These are phyloP conservation scores for Copsychus sechellarum DNA, from an alignment of 2,113 vertebrate species.

Conservation along the genomic window DNA sequence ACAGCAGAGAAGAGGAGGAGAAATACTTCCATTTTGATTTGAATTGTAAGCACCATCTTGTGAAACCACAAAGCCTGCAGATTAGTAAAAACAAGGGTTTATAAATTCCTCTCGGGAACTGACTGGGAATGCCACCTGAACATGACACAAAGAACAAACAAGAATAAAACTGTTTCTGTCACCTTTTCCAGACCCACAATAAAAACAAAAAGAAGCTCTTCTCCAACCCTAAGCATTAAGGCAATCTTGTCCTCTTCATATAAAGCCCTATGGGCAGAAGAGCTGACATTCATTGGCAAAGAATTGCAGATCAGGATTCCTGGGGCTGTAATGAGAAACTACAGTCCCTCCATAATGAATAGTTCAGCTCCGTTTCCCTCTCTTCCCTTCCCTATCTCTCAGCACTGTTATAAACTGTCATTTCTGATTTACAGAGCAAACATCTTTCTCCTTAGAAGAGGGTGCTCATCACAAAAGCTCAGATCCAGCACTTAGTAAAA, in stretches of 20 bases:
- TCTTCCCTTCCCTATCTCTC: neutral
- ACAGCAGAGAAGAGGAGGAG: neutral
- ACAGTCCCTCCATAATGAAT: neutral
- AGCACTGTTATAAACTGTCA: neutral
- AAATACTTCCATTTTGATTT: slow-evolving; percentile 44
- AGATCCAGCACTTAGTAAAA: neutral
- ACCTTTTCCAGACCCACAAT: neutral
- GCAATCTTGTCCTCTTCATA: neutral
- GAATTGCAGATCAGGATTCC: neutral
- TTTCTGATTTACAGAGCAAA: slow-evolving; percentile 16
- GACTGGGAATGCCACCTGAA: neutral
- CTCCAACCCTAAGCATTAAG: neutral
- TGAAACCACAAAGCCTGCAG: neutral
- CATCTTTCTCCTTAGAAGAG: neutral
- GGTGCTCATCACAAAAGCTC: neutral
- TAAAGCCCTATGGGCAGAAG: neutral
- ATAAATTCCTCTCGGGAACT: neutral
- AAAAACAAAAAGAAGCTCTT: neutral
- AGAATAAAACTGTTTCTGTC: neutral
- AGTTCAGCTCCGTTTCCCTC: neutral
- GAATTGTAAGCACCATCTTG: slow-evolving; percentile 40
- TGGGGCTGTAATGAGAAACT: neutral
- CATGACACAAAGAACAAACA: neutral
- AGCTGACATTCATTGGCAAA: neutral
- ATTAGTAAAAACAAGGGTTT: neutral